phyloP scores from a whole-genome alignment of 2,797 vertebrate genomes.

The Lagocephalus sceleratus region DNA sequence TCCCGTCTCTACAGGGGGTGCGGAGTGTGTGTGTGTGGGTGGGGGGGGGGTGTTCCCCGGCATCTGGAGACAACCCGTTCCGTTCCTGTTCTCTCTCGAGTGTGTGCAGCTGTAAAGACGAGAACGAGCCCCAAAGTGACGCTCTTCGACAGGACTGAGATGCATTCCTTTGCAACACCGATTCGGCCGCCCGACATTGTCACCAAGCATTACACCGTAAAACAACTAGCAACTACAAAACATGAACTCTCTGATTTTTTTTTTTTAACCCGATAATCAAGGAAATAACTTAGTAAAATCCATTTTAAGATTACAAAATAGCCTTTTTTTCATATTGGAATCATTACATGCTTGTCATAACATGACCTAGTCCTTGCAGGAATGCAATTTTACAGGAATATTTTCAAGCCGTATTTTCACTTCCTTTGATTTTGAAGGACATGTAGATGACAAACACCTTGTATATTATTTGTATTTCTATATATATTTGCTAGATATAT shows the following conservation, averaged over 20 bases:
- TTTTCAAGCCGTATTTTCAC: constrained; percentile 65
- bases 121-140: constrained; percentile 8
- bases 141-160: constrained; percentile 52
- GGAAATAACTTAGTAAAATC: constrained; percentile 81
- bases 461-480: constrained; percentile 63
- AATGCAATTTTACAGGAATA: constrained; percentile 73
- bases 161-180: constrained; percentile 60
- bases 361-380: constrained; percentile 71
- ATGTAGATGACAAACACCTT: constrained; percentile 68
- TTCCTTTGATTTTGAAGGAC: constrained; percentile 66
- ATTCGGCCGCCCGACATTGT: constrained; percentile 62
- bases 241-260: constrained; percentile 69
- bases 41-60: too few relatives aligned
- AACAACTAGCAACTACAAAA: constrained; percentile 82
- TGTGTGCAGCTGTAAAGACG: constrained; percentile 27
- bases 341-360: constrained; percentile 78
- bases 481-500: constrained; percentile 69
- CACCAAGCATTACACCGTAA: constrained; percentile 71
- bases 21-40: too few relatives aligned
- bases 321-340: constrained; percentile 73
- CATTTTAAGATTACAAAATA: constrained; percentile 78
- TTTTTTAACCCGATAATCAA: constrained; percentile 63
- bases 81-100: constrained; percentile 22
- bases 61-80: constrained; percentile 19
- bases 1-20: too few relatives aligned